These are phyloP conservation scores for Sinopyrophorus schimmeli DNA, from an alignment of 2,888 invertebrate genomes.

Conservation along the genomic window DNA sequence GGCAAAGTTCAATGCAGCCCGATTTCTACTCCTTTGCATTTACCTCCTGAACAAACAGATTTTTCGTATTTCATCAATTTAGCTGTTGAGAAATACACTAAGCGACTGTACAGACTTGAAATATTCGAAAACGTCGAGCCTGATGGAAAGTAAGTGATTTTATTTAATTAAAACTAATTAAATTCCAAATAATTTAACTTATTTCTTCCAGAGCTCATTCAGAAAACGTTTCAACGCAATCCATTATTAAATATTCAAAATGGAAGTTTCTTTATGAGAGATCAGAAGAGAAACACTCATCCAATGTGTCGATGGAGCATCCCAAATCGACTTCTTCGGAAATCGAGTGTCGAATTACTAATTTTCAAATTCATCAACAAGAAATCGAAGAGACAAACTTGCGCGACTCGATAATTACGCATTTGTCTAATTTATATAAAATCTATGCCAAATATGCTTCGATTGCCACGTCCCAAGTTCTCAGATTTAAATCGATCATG, in stretches of 20 bases:
- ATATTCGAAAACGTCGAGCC: neutral
- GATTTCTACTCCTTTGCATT: constrained; percentile 39
- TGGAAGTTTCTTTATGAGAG: constrained; percentile 7
- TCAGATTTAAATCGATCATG: constrained; percentile 53
- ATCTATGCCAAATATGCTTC: constrained; percentile 29
- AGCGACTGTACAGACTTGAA: constrained; percentile 9
- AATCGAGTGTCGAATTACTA: neutral
- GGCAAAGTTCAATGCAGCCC: constrained; percentile 19
- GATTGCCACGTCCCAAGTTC: constrained; percentile 6
- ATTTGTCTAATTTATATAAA: constrained; percentile 14
- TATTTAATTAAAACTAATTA: no score
- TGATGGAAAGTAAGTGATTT: constrained; percentile 1
- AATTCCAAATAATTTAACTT: no score
- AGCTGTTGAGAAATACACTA: constrained; percentile 18
- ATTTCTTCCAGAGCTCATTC: neutral
- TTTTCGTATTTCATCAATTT: constrained; percentile 52
- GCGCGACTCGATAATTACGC: constrained; percentile 49
- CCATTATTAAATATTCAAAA: constrained; percentile 9
- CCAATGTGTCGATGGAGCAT: no score
- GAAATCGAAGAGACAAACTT: constrained; percentile 56
- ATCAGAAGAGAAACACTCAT: no score
- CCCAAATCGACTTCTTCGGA: constrained; percentile 9
- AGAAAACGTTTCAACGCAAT: constrained; percentile 16
- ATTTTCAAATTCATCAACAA: constrained; percentile 41
- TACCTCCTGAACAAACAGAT: constrained; percentile 53